Percentiles rank a stretch among this genome's conserved stretches.
Evolutionary conservation across 2,113 vertebrate genomes (phyloP).

Genomic region (Sapayoa aenigma): DNA sequence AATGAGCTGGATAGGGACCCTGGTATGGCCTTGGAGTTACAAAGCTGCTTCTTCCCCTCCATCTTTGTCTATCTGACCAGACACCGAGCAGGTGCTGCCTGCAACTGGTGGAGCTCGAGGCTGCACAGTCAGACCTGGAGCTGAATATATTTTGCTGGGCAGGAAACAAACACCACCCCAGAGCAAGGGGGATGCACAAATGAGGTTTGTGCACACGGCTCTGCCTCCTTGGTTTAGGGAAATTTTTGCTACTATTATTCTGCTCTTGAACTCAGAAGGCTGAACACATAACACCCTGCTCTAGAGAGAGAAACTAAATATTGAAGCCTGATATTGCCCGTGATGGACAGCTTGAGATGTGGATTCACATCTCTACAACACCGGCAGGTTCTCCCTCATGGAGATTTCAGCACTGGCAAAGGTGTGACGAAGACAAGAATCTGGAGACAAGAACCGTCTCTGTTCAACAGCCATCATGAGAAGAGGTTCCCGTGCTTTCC

Average conservation of each 20-base stretch:
- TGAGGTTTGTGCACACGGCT: neutral
- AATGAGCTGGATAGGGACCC: neutral
- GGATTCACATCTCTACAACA: neutral
- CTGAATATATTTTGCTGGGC: neutral
- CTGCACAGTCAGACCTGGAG: neutral
- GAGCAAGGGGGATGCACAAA: neutral
- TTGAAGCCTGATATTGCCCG: neutral
- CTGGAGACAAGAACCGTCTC: neutral
- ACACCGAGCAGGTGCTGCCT: neutral
- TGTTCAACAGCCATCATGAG: rapidly evolving
- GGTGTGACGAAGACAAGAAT: rapidly evolving
- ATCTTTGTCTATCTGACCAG: neutral
- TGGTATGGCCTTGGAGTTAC: neutral
- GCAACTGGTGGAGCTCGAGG: rapidly evolving
- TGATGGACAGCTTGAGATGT: neutral
- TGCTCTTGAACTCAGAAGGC: neutral
- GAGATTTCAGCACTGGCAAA: neutral
- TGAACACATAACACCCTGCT: neutral
- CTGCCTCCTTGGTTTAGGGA: neutral
- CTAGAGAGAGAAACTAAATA: neutral
- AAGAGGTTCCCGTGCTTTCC: neutral
- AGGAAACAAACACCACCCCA: neutral
- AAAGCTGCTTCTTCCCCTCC: neutral
- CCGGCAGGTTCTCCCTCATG: neutral
- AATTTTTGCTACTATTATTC: neutral